Conservation (phyloP, 2,888 invertebrate genomes). For the Melanostoma scalare region DNA sequence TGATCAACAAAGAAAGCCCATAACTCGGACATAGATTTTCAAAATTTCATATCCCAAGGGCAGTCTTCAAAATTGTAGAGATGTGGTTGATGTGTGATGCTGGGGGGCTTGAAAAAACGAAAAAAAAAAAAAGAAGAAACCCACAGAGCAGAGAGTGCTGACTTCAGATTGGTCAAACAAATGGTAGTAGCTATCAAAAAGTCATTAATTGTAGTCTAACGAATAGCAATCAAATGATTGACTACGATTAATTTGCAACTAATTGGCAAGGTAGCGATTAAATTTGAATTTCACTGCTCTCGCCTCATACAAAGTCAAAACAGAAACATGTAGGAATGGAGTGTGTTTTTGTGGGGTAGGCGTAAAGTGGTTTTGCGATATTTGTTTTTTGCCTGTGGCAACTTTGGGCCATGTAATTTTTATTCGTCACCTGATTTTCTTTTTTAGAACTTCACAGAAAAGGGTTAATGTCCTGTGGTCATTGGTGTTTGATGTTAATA, state of each 20-base stretch:
- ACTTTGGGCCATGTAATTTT: neutral
- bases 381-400: constrained; percentile 2
- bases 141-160: constrained; percentile 2
- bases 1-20: constrained; percentile 37
- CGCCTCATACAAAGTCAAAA: neutral
- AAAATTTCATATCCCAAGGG: constrained; percentile 47
- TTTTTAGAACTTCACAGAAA: neutral
- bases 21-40: constrained; percentile 54
- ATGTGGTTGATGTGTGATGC: constrained; percentile 54
- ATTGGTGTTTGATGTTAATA: neutral
- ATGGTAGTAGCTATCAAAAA: constrained; percentile 65
- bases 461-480: constrained; percentile 17
- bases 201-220: constrained; percentile 66
- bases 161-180: constrained; percentile 8
- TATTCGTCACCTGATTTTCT: constrained; percentile 4
- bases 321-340: neutral
- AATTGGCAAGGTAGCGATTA: constrained; percentile 53
- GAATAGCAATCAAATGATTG: constrained; percentile 66
- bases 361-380: constrained; percentile 29
- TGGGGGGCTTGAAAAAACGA: constrained; percentile 42
- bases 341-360: constrained; percentile 37
- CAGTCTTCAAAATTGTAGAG: constrained; percentile 47
- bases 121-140: constrained; percentile 13
- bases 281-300: constrained; percentile 39
- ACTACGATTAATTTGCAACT: constrained; percentile 62